Evolutionary conservation across 1,140 invertebrate genomes (phyloP).

Genomic region (Drosophila simulans): DNA sequence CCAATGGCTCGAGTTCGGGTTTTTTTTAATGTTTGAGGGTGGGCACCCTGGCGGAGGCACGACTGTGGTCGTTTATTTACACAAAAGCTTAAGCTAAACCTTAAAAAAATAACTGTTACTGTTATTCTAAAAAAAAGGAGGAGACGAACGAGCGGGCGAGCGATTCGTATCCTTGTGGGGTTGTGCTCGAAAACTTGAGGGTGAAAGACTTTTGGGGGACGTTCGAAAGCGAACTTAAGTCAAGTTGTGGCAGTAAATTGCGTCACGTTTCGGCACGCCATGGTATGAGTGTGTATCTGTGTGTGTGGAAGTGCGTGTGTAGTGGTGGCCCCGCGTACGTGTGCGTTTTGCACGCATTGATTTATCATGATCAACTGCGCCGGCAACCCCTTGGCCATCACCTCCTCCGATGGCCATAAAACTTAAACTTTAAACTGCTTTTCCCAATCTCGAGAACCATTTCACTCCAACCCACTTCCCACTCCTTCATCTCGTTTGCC

Average conservation of each 20-base stretch:
- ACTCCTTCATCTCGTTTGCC: slow-evolving; percentile 41
- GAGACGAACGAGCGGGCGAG: slow-evolving; percentile 42
- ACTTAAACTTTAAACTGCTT: slow-evolving; percentile 76
- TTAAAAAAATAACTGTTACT: slow-evolving; percentile 83
- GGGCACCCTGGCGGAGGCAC: slow-evolving; percentile 46
- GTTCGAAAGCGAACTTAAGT: slow-evolving; percentile 69
- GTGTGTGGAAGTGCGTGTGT: slow-evolving; percentile 29
- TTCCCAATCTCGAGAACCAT: slow-evolving; percentile 31
- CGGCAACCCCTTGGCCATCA: slow-evolving; percentile 59
- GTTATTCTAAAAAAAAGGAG: slow-evolving; percentile 74
- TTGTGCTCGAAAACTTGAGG: slow-evolving; percentile 57
- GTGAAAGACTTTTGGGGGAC: slow-evolving; percentile 49
- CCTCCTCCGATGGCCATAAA: slow-evolving; percentile 42
- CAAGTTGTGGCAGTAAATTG: slow-evolving; percentile 82
- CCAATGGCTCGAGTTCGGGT: slow-evolving; percentile 9
- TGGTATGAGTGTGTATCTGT: slow-evolving; percentile 13
- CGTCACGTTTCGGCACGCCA: slow-evolving; percentile 79
- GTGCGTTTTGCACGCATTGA: slow-evolving; percentile 82
- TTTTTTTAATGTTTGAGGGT: slow-evolving; percentile 28
- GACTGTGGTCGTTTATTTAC: slow-evolving; percentile 83
- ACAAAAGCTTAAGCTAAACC: slow-evolving; percentile 83
- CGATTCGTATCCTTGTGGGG: slow-evolving; percentile 59
- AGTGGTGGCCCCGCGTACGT: slow-evolving; percentile 61
- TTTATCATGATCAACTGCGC: slow-evolving; percentile 79
- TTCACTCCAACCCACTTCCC: slow-evolving; percentile 14